These are phyloP conservation scores for Phymastichus coffea DNA, from an alignment of 1,140 invertebrate genomes.

Conservation along the genomic window DNA sequence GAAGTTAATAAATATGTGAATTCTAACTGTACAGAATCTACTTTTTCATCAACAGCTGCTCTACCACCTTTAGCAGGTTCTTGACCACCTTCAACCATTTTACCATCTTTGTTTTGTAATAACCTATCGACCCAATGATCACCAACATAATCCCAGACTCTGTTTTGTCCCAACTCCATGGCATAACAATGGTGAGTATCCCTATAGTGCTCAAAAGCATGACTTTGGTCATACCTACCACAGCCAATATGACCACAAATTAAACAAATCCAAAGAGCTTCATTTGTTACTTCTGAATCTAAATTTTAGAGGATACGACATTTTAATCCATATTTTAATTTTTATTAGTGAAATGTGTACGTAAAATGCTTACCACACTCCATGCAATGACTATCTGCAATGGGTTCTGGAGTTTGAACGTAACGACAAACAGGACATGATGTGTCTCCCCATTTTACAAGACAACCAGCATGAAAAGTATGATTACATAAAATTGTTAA, in stretches of 20 bases:
- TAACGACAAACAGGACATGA: constrained; percentile 78
- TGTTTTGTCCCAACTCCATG: constrained; percentile 90
- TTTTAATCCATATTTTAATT: neutral
- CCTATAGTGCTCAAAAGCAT: constrained; percentile 84
- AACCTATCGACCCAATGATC: constrained; percentile 98
- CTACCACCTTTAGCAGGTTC: constrained; percentile 54
- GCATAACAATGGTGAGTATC: constrained; percentile 96
- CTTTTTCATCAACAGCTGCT: constrained; percentile 75
- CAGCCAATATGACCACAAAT: constrained; percentile 99
- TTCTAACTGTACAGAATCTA: constrained; percentile 91
- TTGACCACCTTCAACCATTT: constrained; percentile 74
- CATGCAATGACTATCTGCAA: constrained; percentile 80
- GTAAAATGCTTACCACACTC: constrained; percentile 65
- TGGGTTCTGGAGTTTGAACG: constrained; percentile 89
- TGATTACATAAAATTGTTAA: constrained; percentile 98
- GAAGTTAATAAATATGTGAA: constrained; percentile 97
- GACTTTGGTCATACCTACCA: constrained; percentile 67
- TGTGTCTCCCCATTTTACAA: constrained; percentile 95
- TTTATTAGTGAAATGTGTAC: neutral
- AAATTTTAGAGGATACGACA: neutral
- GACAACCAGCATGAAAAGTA: constrained; percentile 92
- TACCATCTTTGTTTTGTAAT: constrained; percentile 97
- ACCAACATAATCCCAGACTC: constrained; percentile 96
- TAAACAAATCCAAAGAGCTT: constrained; percentile 97
- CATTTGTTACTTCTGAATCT: constrained; percentile 58